phyloP scores from a whole-genome alignment of 2,888 invertebrate genomes.

The Mantis religiosa region DNA sequence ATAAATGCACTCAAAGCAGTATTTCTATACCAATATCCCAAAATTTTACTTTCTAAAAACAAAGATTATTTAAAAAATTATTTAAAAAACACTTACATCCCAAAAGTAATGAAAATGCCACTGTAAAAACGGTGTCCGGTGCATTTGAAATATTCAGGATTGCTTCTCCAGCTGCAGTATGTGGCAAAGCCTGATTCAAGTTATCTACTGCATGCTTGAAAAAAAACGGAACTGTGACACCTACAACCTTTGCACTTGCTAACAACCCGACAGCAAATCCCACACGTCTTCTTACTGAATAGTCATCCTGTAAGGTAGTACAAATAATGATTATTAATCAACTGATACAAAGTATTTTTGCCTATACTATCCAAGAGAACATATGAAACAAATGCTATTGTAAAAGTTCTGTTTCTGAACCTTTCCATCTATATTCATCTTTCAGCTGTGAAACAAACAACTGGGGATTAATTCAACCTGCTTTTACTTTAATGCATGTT shows the following conservation, averaged over 20 bases:
- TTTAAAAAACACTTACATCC: slow-evolving; percentile 68
- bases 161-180: slow-evolving; percentile 49
- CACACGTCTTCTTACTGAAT: slow-evolving; percentile 71
- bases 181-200: slow-evolving; percentile 60
- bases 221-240: slow-evolving; percentile 90
- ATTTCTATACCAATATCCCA: too few relatives aligned
- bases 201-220: slow-evolving; percentile 92
- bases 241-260: slow-evolving; percentile 79
- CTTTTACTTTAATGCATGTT: too few relatives aligned
- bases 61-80: not conserved
- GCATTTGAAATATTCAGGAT: slow-evolving; percentile 70
- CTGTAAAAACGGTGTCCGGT: slow-evolving; percentile 74
- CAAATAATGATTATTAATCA: not conserved
- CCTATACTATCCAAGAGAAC: too few relatives aligned
- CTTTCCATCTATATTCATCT: too few relatives aligned
- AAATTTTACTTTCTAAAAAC: not conserved
- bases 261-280: slow-evolving; percentile 75
- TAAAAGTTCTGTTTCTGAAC: too few relatives aligned
- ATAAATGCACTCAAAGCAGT: too few relatives aligned
- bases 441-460: too few relatives aligned
- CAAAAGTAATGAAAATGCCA: slow-evolving; percentile 73
- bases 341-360: too few relatives aligned
- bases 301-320: slow-evolving; percentile 58
- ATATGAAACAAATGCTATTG: too few relatives aligned
- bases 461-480: too few relatives aligned